Base-by-base conservation (phyloP, 2,888 invertebrate genomes). In the Chrysopilus asiliformis region DNA sequence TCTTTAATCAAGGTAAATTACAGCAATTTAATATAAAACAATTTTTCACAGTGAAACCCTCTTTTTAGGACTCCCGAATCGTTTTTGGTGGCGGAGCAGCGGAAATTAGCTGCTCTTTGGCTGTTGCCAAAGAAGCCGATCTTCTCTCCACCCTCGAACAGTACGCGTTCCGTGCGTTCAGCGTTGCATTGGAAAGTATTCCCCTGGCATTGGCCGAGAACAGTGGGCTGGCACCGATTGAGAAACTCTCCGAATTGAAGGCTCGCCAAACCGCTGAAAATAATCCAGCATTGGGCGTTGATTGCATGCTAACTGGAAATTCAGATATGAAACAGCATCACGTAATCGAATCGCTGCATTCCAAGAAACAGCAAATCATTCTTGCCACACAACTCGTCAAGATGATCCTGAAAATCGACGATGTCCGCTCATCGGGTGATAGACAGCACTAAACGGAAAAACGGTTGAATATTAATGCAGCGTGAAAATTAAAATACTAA, bases 401-500 rank as follows among this genome's bases (percentile, higher is more conserved):
- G 63, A 98, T 99, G 98, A 97, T 98, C 47, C 74, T 98, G 47
- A 99, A 98, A 67, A 99, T 98, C 42, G 98, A 98, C 59, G 98
- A 98, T 59, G 86, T 99, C 26, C 76, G 74, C 41, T 72, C 73
- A 4, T 72, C n/a, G n/a, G n/a, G n/a, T n/a, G n/a, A n/a, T n/a
- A n/a, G n/a, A n/a, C n/a, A n/a, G n/a, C n/a, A n/a, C n/a, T n/a
- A n/a, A n/a, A n/a, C n/a, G n/a, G n/a, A n/a, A n/a, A n/a, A n/a
- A n/a, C n/a, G n/a, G n/a, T n/a, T n/a, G n/a, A n/a, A n/a, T n/a
- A n/a, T n/a, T n/a, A n/a, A n/a, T n/a, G n/a, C n/a, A n/a, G n/a
- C n/a, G n/a, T n/a, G n/a, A n/a, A n/a, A n/a, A n/a, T n/a, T n/a
- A n/a, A n/a, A n/a, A n/a, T n/a, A n/a, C n/a, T n/a, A n/a, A n/a